Base-by-base conservation (phyloP, 2,797 vertebrate genomes). In the Brachyalestes nurse region DNA sequence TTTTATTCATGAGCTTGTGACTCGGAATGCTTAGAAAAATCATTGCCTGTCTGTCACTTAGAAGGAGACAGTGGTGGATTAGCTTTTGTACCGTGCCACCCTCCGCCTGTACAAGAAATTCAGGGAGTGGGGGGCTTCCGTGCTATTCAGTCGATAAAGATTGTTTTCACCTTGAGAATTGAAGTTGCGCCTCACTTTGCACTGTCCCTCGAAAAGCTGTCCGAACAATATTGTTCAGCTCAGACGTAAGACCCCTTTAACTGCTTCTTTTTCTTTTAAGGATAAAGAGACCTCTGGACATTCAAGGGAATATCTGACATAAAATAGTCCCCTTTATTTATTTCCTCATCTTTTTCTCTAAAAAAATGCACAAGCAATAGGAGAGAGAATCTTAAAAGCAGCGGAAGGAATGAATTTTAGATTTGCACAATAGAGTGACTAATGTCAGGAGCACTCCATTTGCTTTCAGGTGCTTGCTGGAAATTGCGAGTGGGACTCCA, bases 1-100 rank as follows among this genome's bases (percentile, higher is more conserved):
- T 84, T 84, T 80, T 75, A 83, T 83, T 81, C 72, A 81, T 77
- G 53, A 86, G 78, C 60, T 53, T 58, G 60, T 76, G 78, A 78
- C 80, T 82, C 61, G 17, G 57, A 84, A 66, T 82, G 58, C 70
- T 72, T 66, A 70, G 47, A 64, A 84, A 45, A 83, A 81, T 81
- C 72, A 65, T 83, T 80, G 78, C 67, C 78, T 75, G 71, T 69
- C 71, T 81, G 79, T 55, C 55, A 58, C 75, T 80, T 77, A 64
- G 72, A 58, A 77, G 65, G 38, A 71, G 70, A 72, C 40, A 77
- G 53, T 77, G 77, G 74, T 66, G 70, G 70, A 17, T 81, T 75
- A 66, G 71, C 55, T 79, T 72, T 58, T 53, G 14, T 58, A 9
- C 38, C 23, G 45, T 47, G 75, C 53, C 53, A 55, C 25, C 60